phyloP scores from a whole-genome alignment of 1,140 invertebrate species.

The Branchinecta lindahli region DNA sequence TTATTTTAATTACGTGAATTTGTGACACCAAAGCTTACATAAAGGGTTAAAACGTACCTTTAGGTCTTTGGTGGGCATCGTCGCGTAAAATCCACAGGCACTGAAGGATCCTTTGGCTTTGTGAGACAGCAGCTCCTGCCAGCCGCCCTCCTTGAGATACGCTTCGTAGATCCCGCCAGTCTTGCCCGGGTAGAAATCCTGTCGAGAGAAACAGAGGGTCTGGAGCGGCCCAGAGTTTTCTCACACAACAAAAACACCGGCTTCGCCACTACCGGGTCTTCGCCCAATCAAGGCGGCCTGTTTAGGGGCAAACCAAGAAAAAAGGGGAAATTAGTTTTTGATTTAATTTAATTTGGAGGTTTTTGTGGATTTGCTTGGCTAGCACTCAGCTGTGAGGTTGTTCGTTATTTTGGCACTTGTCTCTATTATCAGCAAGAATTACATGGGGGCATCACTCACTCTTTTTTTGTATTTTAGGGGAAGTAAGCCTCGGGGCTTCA shows the following conservation, averaged over 20 bases:
- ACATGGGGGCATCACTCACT: too few species aligned
- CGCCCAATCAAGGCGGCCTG: background rate
- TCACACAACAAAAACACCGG: background rate
- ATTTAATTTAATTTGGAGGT: background rate
- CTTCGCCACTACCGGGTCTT: background rate
- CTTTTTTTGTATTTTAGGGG: too few species aligned
- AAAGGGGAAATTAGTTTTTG: background rate
- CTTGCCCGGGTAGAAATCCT: slow-evolving; percentile 24
- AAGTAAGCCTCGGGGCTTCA: too few species aligned
- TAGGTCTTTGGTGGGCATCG: slow-evolving; percentile 12
- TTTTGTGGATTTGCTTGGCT: background rate
- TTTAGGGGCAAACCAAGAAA: background rate
- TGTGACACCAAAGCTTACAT: too few species aligned
- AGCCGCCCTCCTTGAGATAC: slow-evolving; percentile 27
- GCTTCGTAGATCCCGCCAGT: slow-evolving; percentile 27
- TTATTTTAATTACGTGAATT: too few species aligned
- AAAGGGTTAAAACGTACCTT: background rate
- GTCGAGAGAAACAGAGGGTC: background rate
- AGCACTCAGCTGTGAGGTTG: background rate
- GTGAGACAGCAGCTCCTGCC: slow-evolving; percentile 26
- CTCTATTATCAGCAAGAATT: background rate
- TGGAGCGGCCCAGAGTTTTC: background rate
- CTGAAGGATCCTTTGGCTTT: slow-evolving; percentile 21
- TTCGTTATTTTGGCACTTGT: slow-evolving; percentile 6
- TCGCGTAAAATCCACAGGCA: slow-evolving; percentile 24